A percentile compares a stretch with the other conserved stretches of the same genome.
These are phyloP conservation scores for Promerops cafer DNA, from an alignment of 2,113 vertebrate species.

Conservation along the genomic window DNA sequence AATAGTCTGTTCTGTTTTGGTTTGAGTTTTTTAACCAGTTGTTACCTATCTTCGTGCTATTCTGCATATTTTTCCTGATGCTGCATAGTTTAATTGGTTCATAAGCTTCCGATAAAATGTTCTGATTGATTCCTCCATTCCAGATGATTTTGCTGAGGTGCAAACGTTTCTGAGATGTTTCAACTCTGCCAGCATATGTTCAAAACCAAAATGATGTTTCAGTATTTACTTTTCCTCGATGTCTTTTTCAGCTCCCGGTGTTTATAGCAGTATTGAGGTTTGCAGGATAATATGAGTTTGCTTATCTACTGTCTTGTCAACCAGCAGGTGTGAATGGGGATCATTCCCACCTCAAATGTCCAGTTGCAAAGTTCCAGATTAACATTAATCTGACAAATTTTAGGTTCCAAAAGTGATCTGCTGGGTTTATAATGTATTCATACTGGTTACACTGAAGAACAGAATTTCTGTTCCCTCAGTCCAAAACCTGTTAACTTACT, in stretches of 20 bases:
- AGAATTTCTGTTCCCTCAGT: not conserved
- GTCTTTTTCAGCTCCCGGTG: not conserved
- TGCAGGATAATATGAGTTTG: not conserved
- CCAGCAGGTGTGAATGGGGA: not conserved
- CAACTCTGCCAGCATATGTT: accelerated
- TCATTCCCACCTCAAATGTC: not conserved
- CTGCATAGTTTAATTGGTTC: not conserved
- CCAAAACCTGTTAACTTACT: not conserved
- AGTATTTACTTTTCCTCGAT: not conserved
- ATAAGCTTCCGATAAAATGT: not conserved
- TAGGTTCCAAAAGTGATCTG: not conserved
- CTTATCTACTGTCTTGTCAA: not conserved
- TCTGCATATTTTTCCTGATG: not conserved
- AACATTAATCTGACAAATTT: not conserved
- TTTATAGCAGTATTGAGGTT: not conserved
- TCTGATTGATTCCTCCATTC: not conserved
- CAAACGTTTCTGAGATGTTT: not conserved
- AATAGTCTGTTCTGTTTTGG: not conserved
- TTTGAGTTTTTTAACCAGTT: not conserved
- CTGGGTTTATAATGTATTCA: not conserved
- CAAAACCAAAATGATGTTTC: not conserved
- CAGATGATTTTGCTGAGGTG: not conserved
- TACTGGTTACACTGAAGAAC: not conserved
- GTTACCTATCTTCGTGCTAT: not conserved
- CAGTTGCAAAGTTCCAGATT: not conserved